Percentiles rank a stretch among this genome's conserved stretches.
Evolutionary conservation across 2,888 invertebrate species (phyloP).

Genomic region (Patella caerulea): DNA sequence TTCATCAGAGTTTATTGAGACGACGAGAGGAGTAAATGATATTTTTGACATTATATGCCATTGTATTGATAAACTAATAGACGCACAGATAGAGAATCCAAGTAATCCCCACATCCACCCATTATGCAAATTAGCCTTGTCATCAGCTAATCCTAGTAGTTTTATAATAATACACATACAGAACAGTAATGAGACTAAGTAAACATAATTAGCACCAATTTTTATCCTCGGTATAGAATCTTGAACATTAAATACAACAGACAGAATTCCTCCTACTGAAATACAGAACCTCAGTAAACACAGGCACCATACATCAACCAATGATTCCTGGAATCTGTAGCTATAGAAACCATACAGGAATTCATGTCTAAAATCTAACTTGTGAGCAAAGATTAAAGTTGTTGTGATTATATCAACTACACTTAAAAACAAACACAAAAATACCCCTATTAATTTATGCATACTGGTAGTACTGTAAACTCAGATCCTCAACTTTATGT

Average conservation of each 20-base stretch:
- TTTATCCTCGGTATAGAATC: slow-evolving; percentile 38
- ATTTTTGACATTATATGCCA: slow-evolving; percentile 40
- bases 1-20: slow-evolving; percentile 32
- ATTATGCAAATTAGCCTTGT: slow-evolving; percentile 31
- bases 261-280: slow-evolving; percentile 41
- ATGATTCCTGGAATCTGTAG: slow-evolving; percentile 40
- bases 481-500: too few relatives aligned
- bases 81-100: slow-evolving; percentile 43
- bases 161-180: slow-evolving; percentile 50
- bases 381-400: slow-evolving; percentile 46
- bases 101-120: slow-evolving; percentile 53
- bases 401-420: slow-evolving; percentile 36
- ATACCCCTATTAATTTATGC: slow-evolving; percentile 11
- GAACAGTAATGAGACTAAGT: slow-evolving; percentile 28
- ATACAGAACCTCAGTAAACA: slow-evolving; percentile 42
- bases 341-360: slow-evolving; percentile 35
- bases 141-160: slow-evolving; percentile 49
- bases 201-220: slow-evolving; percentile 22
- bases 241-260: slow-evolving; percentile 37
- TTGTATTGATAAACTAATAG: slow-evolving; percentile 39
- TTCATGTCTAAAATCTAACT: slow-evolving; percentile 37
- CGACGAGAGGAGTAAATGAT: slow-evolving; percentile 10
- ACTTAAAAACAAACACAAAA: slow-evolving; percentile 18
- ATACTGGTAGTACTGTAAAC: background rate
- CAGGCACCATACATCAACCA: slow-evolving; percentile 55